Base-by-base conservation (phyloP, 2,888 invertebrate species). In the Xylocampa areola region DNA sequence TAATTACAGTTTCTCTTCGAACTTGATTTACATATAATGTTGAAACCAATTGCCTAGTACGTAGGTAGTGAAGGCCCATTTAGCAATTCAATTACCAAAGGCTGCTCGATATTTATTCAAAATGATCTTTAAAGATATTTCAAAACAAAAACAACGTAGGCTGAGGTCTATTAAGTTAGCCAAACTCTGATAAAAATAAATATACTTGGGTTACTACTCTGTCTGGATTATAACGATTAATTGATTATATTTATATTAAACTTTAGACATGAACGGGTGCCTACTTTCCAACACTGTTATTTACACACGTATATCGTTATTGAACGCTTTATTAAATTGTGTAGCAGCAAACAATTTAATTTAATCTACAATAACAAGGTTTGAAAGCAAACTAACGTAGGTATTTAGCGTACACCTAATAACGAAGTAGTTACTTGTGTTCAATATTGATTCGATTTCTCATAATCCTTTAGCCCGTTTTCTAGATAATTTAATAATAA, bases 301-400 rank as follows among this genome's bases (percentile, higher is more conserved):
- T 32, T 35, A 13, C 27, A 8, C 27, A 32, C 43, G 8, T 16
- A 53, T 37, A 53, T 43, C 63, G n/a, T 4, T 4, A 30, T 2
- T 30, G 29, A 33, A 35, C 25, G 39, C 39, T 55, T 63, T 39
- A 62, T 62, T 55, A 63, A 55, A 51, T 65, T 48, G 41, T 52
- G 44, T 44, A 48, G 44, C 27, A 55, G 48, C 51, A 35, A 52
- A 44, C 58, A 59, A 65, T 66, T 65, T 59, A 52, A 64, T 64
- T 65, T 48, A 27, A 52, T 65, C 44, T 48, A 52, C 40, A 59
- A 35, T 59, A 65, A 48, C 40, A 66, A 52, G 44, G 32, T 49
- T 59, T 36, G 27, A 39, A 39, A 47, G 41, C 37, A 35, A 54
- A 66, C 47, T 60, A 39, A 11, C 19, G 8, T 66, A 47, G 30